These are phyloP conservation scores for Acipenser ruthenus DNA, from an alignment of 2,797 vertebrate genomes.

Conservation along the genomic window DNA sequence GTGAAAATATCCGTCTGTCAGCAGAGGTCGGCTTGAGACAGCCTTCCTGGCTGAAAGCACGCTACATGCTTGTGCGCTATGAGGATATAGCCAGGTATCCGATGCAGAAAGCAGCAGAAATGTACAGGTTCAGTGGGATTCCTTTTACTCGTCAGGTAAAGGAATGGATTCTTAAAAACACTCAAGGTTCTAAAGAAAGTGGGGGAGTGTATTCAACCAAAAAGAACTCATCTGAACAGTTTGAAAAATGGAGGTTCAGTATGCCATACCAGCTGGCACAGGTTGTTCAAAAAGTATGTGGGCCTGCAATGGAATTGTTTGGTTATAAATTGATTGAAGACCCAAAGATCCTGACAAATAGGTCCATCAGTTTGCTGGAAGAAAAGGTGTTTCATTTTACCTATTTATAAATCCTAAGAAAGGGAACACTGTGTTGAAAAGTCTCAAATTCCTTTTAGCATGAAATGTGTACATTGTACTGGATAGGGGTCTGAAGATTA, in stretches of 20 bases:
- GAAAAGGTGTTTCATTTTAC: slow-evolving; percentile 58
- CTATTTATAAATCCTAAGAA: slow-evolving; percentile 21
- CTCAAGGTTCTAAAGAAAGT: slow-evolving; percentile 65
- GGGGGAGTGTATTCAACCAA: slow-evolving; percentile 83
- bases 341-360: slow-evolving; percentile 70
- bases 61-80: slow-evolving; percentile 92
- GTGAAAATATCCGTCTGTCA: slow-evolving; percentile 79
- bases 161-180: slow-evolving; percentile 85
- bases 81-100: slow-evolving; percentile 88
- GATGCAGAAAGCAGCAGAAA: slow-evolving; percentile 78
- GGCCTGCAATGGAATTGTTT: slow-evolving; percentile 77
- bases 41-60: slow-evolving; percentile 74
- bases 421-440: no score
- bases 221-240: slow-evolving; percentile 92
- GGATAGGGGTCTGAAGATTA: no score
- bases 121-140: slow-evolving; percentile 84
- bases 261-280: slow-evolving; percentile 87
- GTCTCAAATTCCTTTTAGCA: no score
- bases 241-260: slow-evolving; percentile 89
- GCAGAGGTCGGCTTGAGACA: slow-evolving; percentile 79
- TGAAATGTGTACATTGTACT: no score
- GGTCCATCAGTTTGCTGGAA: slow-evolving; percentile 81
- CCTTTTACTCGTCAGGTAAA: slow-evolving; percentile 75
- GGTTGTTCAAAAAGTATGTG: slow-evolving; percentile 82
- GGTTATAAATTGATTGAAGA: slow-evolving; percentile 79